Base-by-base conservation (phyloP, 2,797 vertebrate species). In the Helicolenus hilgendorfi region DNA sequence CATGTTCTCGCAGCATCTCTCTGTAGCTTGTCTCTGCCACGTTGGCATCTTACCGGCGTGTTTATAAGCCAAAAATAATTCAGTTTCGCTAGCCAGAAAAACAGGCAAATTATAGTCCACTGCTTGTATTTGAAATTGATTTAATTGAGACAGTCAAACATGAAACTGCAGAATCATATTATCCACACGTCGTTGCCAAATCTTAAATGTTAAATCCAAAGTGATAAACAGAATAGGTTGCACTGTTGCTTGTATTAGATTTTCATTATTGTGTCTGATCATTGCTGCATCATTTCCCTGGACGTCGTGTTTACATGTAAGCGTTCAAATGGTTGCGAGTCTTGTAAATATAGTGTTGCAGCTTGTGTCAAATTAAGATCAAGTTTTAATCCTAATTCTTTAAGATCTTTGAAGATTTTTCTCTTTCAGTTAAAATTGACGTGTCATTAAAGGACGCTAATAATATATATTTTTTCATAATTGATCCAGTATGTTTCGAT, bases 121-220 rank as follows among this genome's bases (percentile, higher is more conserved):
- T 29, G 62, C 72, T 22, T 83, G 68, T 78, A 70, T 89, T 86
- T 87, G 68, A 86, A 80, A 77, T 75, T 20, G 80, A 89, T 91
- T 88, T 84, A 89, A 93, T 85, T 84, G 79, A 90, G 83, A 72
- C 60, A 74, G 56, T 89, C 79, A 84, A 85, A 85, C 11, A 63
- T 55, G 72, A 88, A 92, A 85, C 29, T 62, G 45, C 58, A 68
- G 71, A 86, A 79, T 64, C 55, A 55, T 55, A 11, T 55, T 72
- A 76, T 45, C 45, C 15, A 6, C 31, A 45, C 10, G 24, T 55
- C 64, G 20, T 53, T 72, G 75, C 73, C 79, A 86, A 56, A 72
- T 88, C 18, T 65, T 73, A 22, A 81, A 33, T 35, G 65, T 77
- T 41, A 74, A 64, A 75, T 81, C 74, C 45, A 65, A 79, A 74